phyloP scores from a whole-genome alignment of 2,797 vertebrate species.

The Falco columbarius region DNA sequence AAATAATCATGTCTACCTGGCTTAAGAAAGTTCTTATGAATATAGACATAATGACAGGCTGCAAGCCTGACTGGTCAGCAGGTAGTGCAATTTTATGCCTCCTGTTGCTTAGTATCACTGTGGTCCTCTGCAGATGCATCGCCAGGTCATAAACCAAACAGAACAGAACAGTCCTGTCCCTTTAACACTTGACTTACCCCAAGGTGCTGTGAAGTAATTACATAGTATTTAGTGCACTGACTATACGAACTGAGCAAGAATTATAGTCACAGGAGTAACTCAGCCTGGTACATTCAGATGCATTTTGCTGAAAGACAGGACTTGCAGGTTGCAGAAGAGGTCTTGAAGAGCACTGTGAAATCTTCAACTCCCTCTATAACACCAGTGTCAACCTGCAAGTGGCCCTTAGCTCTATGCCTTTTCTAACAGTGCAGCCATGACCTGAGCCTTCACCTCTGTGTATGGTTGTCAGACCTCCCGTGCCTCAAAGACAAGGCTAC shows the following conservation, averaged over 20 bases:
- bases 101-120: neutral
- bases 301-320: slow-evolving; percentile 3
- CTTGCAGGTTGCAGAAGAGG: neutral
- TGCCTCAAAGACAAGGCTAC: neutral
- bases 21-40: neutral
- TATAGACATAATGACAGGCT: neutral
- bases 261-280: slow-evolving; percentile 34
- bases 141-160: slow-evolving; percentile 25
- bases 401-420: neutral
- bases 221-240: neutral
- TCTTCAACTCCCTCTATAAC: neutral
- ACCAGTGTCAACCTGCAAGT: neutral
- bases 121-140: neutral
- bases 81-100: neutral
- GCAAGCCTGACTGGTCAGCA: neutral
- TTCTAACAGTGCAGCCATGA: neutral
- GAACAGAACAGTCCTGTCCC: slow-evolving; percentile 1
- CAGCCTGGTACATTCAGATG: slow-evolving; percentile 14
- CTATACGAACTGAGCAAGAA: neutral
- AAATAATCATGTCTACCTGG: neutral
- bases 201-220: neutral
- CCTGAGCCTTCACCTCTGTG: neutral
- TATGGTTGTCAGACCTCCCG: neutral
- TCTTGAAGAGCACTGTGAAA: neutral
- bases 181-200: slow-evolving; percentile 16